Percentiles rank a stretch among this genome's conserved stretches.
phyloP scores from a whole-genome alignment of 2,888 invertebrate species.

The Tetheella fluctuosa region DNA sequence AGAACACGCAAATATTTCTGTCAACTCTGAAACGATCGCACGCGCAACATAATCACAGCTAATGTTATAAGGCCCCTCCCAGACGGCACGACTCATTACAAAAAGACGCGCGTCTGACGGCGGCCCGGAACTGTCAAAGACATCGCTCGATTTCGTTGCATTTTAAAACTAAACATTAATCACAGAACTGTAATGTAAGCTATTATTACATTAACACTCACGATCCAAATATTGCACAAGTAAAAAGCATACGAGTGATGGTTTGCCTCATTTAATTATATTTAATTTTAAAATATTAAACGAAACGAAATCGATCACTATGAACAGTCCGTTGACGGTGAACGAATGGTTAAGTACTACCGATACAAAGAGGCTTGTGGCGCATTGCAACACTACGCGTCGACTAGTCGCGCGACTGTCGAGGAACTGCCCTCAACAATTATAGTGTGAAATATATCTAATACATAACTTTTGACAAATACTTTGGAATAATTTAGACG shows the following conservation, averaged over 20 bases:
- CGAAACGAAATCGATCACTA: background rate
- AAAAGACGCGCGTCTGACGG: background rate
- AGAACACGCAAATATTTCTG: slow-evolving; percentile 32
- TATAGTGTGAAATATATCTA: background rate
- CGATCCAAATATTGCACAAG: too few species aligned
- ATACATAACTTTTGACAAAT: slow-evolving; percentile 12
- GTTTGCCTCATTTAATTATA: too few species aligned
- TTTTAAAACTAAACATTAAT: background rate
- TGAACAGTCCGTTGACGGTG: background rate
- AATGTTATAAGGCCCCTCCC: slow-evolving; percentile 14
- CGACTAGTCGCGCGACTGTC: background rate
- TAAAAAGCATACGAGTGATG: too few species aligned
- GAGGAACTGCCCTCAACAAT: background rate
- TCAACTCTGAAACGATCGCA: slow-evolving; percentile 20
- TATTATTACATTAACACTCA: too few species aligned
- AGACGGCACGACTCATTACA: slow-evolving; percentile 3
- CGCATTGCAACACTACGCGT: slow-evolving; percentile 21
- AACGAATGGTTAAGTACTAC: slow-evolving; percentile 5
- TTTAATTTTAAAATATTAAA: background rate
- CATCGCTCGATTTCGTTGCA: background rate
- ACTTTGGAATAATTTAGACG: slow-evolving; percentile 7
- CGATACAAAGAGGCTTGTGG: slow-evolving; percentile 26
- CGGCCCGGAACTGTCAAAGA: background rate
- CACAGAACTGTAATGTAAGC: background rate
- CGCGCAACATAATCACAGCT: slow-evolving; percentile 39